These are phyloP conservation scores for Apostichopus parvimensis DNA, from an alignment of 35 echinoderm and acorn worm genomes.

Conservation along the genomic window DNA sequence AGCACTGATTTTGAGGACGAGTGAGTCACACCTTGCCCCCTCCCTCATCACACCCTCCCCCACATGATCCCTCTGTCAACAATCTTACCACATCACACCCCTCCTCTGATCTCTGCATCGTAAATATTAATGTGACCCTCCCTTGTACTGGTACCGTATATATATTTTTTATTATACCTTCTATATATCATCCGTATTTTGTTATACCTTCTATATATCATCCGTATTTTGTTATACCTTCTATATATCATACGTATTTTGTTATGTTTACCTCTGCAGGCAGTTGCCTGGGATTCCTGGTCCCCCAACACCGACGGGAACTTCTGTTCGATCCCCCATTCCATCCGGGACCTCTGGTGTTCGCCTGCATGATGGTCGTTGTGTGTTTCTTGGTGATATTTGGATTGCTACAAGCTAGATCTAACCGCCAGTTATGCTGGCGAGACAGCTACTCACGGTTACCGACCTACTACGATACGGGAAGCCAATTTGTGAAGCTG, in stretches of 20 bases:
- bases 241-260: neutral
- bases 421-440: slow-evolving; percentile 48
- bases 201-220: too few species aligned
- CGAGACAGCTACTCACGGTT: slow-evolving; percentile 17
- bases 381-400: slow-evolving; percentile 38
- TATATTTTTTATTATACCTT: neutral
- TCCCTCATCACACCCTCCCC: too few species aligned
- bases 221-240: neutral
- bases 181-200: neutral
- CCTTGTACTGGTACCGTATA: too few species aligned
- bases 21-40: too few species aligned
- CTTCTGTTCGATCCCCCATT: neutral
- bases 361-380: slow-evolving; percentile 47
- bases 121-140: too few species aligned
- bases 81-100: too few species aligned
- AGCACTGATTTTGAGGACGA: too few species aligned
- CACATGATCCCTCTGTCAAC: too few species aligned
- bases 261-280: neutral
- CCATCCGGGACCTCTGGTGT: neutral
- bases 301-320: neutral
- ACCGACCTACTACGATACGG: slow-evolving; percentile 60
- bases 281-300: neutral
- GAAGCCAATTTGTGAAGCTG: slow-evolving; percentile 52
- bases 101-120: too few species aligned
- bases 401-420: slow-evolving; percentile 53